Conservation (phyloP, 2,888 invertebrate genomes). For the Prosapia bicincta region DNA sequence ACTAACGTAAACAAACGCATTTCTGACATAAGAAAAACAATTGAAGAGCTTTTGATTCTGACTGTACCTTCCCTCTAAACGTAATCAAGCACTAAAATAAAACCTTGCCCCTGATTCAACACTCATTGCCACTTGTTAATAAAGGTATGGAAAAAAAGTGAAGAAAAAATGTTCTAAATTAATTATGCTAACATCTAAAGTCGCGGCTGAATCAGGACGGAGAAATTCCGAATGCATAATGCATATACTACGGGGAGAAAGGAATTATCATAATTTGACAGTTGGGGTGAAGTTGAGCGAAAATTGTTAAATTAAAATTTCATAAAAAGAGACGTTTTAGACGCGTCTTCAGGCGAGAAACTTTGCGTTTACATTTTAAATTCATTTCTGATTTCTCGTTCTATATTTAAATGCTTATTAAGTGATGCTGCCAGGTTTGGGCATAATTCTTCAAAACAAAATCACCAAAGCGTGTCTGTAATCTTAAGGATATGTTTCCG, state of each 20-base stretch:
- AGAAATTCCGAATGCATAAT: background rate
- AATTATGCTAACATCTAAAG: background rate
- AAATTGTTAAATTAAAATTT: background rate
- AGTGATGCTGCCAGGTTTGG: background rate
- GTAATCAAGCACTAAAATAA: background rate
- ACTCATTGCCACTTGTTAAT: background rate
- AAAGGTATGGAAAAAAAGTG: background rate
- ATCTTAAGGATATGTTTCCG: no score
- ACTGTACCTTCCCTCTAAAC: background rate
- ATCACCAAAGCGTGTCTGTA: background rate
- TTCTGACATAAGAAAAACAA: no score
- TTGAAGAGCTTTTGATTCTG: background rate
- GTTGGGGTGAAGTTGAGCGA: slow-evolving; percentile 2
- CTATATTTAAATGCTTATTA: background rate
- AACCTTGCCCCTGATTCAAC: background rate
- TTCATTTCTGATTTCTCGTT: background rate
- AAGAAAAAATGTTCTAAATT: background rate
- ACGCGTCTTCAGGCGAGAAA: background rate
- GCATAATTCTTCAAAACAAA: background rate
- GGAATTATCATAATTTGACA: background rate
- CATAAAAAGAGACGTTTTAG: background rate
- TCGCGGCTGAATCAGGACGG: background rate
- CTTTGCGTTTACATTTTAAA: background rate
- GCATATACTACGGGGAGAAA: background rate
- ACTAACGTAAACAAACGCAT: no score